Conservation (phyloP, 2,797 vertebrate genomes). For the Eulemur mongoz region DNA sequence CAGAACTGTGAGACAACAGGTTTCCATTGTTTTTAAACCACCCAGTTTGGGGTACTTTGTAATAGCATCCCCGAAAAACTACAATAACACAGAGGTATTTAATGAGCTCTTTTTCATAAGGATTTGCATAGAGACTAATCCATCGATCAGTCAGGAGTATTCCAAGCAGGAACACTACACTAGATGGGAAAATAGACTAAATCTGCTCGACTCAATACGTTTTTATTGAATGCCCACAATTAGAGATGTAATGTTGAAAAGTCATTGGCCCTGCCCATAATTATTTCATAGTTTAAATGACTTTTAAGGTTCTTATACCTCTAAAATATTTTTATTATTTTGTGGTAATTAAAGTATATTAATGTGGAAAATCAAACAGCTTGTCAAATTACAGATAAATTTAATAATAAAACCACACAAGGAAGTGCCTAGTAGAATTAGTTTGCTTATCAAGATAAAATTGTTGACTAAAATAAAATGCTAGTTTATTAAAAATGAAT, state of each 20-base stretch:
- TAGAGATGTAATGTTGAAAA: background rate
- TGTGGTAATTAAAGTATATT: background rate
- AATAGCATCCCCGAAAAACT: background rate
- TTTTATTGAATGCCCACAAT: background rate
- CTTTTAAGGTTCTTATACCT: background rate
- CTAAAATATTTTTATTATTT: constrained; percentile 2
- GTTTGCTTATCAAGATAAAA: constrained; percentile 1
- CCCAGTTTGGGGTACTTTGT: background rate
- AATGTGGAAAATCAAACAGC: background rate
- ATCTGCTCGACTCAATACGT: background rate
- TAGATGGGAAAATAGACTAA: background rate
- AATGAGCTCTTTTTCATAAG: background rate
- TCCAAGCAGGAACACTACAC: background rate
- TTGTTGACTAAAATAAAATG: background rate
- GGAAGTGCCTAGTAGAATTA: background rate
- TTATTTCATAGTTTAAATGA: constrained; percentile 19
- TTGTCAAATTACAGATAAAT: background rate
- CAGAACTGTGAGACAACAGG: background rate
- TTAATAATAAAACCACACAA: constrained; percentile 22
- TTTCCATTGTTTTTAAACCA: background rate
- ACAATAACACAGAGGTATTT: background rate
- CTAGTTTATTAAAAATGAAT: background rate
- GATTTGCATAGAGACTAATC: background rate
- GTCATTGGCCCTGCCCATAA: background rate
- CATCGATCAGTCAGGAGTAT: background rate